Percentiles rank a stretch among this genome's conserved stretches.
These are phyloP conservation scores for Saimiri boliviensis DNA, from an alignment of 2,113 vertebrate species.

Conservation along the genomic window DNA sequence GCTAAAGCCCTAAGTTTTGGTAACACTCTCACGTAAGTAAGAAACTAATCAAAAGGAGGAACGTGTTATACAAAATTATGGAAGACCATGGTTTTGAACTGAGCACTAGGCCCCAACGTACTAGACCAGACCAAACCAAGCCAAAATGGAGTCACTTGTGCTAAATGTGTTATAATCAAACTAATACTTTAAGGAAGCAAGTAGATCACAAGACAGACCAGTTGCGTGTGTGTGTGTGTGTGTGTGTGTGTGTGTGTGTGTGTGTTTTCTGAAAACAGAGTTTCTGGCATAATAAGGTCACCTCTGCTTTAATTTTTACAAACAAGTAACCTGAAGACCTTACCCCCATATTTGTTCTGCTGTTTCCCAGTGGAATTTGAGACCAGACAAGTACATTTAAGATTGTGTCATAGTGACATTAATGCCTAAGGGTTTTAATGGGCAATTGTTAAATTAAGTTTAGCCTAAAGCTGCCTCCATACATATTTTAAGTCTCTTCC, in stretches of 20 bases:
- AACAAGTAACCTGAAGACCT: background rate
- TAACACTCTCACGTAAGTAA: background rate
- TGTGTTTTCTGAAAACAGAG: background rate
- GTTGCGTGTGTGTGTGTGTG: fast-evolving
- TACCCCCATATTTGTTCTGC: background rate
- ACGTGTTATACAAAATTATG: background rate
- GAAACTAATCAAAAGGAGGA: background rate
- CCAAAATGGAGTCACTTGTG: background rate
- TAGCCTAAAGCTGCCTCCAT: background rate
- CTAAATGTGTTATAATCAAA: background rate
- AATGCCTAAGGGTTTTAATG: background rate
- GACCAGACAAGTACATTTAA: background rate
- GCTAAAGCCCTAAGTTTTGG: background rate
- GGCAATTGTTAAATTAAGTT: background rate
- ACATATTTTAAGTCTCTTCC: background rate
- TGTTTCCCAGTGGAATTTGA: background rate
- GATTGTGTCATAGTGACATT: background rate
- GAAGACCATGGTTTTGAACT: background rate
- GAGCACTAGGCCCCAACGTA: background rate
- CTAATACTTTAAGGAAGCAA: background rate
- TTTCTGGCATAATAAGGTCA: background rate
- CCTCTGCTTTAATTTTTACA: background rate
- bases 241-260: no score
- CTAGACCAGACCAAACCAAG: background rate
- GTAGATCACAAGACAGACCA: background rate